Evolutionary conservation across 2,888 invertebrate genomes (phyloP), one percentile per base, ranked within the genome.

Genomic region (Eulithis prunata): DNA sequence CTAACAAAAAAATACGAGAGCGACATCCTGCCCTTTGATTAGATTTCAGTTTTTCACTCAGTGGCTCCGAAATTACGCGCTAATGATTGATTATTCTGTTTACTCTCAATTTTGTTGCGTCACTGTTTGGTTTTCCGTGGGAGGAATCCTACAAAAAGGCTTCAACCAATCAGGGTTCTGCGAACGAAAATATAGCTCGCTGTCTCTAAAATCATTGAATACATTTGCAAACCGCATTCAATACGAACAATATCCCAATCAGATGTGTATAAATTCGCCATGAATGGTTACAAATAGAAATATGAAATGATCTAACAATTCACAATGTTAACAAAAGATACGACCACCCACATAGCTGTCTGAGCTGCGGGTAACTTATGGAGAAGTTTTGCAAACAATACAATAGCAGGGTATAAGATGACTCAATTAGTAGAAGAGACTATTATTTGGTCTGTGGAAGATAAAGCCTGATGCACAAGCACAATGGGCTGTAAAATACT

Each of bases 351-450:
- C 85, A 79, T 76, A 56, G 86, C 77, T 75, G 78, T 74, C 79
- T 79, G 47, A 61, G 13, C 64, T 41, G 80, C 74, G 81, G 81
- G 75, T 78, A 79, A 84, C 81, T 85, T 86, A 87, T 82, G 87
- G 85, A 80, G 78, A 80, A 87, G 85, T 89, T 90, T 91, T 86
- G 90, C 91, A 90, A 91, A 91, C 91, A 91, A 91, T 90, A 81
- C 85, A 80, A 75, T 80, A 78, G 74, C 71, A 81, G 84, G n/a
- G 89, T 86, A 85, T 87, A 88, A 85, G 87, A 91, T 88, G 90
- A 85, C 91, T 91, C 91, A 90, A 91, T 91, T 91, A 91, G 88
- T 80, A 82, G 83, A 80, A 86, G 13, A 13, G 28, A 68, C 67
- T 68, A 41, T 49, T 61, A 12, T 53, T 45, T 57, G 28, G 36